These are phyloP conservation scores for Odobenus rosmarus DNA, from an alignment of 2,113 vertebrate genomes.

Conservation along the genomic window DNA sequence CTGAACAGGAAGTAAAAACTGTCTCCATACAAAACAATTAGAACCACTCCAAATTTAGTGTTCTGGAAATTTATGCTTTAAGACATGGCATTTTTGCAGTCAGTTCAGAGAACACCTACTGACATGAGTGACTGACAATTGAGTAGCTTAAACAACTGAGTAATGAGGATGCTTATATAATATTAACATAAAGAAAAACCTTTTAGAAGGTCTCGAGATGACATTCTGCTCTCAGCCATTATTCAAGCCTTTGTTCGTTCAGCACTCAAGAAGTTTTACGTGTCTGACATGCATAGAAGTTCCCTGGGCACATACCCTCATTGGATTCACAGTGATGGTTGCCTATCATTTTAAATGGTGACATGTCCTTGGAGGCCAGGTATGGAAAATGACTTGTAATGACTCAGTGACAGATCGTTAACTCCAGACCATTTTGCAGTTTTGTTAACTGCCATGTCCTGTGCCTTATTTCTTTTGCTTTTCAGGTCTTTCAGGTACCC, in stretches of 20 bases:
- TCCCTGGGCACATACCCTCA: not conserved
- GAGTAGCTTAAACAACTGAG: not conserved
- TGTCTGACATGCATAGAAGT: not conserved
- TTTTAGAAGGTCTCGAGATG: not conserved
- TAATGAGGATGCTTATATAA: conserved; percentile 51
- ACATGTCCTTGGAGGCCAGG: not conserved
- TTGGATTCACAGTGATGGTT: not conserved
- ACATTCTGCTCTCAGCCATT: not conserved
- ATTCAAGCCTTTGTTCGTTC: not conserved
- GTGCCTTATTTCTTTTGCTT: not conserved
- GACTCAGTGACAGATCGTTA: not conserved
- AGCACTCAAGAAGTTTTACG: not conserved
- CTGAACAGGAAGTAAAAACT: not conserved
- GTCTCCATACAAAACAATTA: not conserved
- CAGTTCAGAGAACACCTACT: not conserved
- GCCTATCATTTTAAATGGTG: not conserved
- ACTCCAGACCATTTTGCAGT: not conserved
- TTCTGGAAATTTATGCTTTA: not conserved
- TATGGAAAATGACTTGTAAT: not conserved
- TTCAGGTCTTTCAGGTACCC: not conserved
- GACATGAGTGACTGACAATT: not conserved
- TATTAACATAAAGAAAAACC: not conserved
- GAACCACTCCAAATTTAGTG: not conserved
- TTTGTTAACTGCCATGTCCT: not conserved
- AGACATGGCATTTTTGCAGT: not conserved